Evolutionary conservation across 2,113 vertebrate genomes (phyloP), one percentile per base, ranked within the genome.

Genomic region (Athene noctua): DNA sequence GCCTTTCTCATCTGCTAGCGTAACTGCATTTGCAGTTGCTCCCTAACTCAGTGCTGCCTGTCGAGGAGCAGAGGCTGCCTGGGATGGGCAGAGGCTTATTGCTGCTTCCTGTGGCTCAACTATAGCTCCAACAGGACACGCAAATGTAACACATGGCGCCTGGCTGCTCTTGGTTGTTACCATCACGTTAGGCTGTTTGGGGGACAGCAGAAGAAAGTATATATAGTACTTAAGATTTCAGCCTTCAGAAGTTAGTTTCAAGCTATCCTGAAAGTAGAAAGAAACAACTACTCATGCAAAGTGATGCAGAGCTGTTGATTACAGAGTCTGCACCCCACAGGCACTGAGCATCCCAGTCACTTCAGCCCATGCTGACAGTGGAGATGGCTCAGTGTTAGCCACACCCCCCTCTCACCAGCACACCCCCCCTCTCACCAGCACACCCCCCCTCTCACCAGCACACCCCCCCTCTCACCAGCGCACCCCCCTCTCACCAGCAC

Each of bases 331-430:
- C 62, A 54, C 15, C 8, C 19, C 4, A 16, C 4, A 40, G 46
- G 70, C 49, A 29, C 22, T 11, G 49, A 52, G 44, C 67, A 73
- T 32, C 65, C 34, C 63, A 27, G 44, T 6, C 27, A 4, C 26
- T 6, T 15, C 47, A 36, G 38, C 3, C 5, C 40, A 22, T 0
- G 1, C 44, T 32, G 44, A 27, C 34, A 5, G 2, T 5, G 27
- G 74, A 42, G 73, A 88, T 19, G 61, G 25, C 2, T 19, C 22
- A 5, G 30, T 6, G 74, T 0, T 52, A 57, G 51, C 36, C 42
- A 51, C 55, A 4, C 30, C 15, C 12, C 62, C 18, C 30, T 40
- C 40, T 40, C 40, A 40, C 40, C 40, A 40, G 40, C 40, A 12
- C 40, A 40, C 40, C 40, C 40, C 40, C 40, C 40, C 40, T 40